Evolutionary conservation across 2,888 invertebrate genomes (phyloP).

Genomic region (Xanthia togata): DNA sequence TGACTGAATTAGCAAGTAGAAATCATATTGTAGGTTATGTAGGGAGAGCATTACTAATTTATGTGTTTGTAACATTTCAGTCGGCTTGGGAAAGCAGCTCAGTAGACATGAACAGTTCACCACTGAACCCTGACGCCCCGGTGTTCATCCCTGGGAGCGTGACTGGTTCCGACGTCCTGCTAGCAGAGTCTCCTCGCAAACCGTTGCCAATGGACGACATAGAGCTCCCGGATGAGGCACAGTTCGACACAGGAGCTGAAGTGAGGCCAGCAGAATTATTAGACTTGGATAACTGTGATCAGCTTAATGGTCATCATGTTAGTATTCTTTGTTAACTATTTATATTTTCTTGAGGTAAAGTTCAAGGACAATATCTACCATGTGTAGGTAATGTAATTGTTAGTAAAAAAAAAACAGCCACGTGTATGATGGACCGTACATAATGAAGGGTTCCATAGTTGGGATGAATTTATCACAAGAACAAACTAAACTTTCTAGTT

Average conservation of each 20-base stretch:
- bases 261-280: constrained; percentile 91
- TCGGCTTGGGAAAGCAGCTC: constrained; percentile 88
- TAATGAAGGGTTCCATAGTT: too few relatives aligned
- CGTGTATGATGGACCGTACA: too few relatives aligned
- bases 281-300: constrained; percentile 88
- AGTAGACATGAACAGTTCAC: constrained; percentile 93
- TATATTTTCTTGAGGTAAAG: neutral
- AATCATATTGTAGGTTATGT: constrained; percentile 41
- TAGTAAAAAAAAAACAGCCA: neutral
- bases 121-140: constrained; percentile 96
- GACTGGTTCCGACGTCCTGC: constrained; percentile 87
- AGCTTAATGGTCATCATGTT: constrained; percentile 90
- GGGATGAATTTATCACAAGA: too few relatives aligned
- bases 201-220: constrained; percentile 92
- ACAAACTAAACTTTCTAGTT: too few relatives aligned
- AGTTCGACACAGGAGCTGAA: constrained; percentile 92
- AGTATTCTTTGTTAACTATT: constrained; percentile 65
- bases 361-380: neutral
- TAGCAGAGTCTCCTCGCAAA: constrained; percentile 94
- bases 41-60: constrained; percentile 29
- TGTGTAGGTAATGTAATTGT: neutral
- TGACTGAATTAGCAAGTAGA: constrained; percentile 37
- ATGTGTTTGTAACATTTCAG: constrained; percentile 74
- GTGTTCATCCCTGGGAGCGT: constrained; percentile 94
- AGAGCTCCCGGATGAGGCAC: constrained; percentile 90